Percentiles rank a stretch among this genome's conserved stretches.
Conservation (phyloP, 92 coral and sea anemone genomes). For the Diadumene lineata region DNA sequence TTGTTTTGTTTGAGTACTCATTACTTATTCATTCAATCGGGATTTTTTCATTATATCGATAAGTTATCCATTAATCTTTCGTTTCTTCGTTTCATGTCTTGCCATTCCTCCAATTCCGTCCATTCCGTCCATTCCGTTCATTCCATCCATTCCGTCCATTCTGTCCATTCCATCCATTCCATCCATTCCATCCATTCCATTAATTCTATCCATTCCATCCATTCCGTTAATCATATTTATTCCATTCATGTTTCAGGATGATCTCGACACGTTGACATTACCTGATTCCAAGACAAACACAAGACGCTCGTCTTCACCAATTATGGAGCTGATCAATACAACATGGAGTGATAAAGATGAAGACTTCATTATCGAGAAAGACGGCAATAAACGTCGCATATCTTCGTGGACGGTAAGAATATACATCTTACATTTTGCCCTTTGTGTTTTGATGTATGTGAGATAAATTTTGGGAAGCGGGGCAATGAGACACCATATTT, state of each 20-base stretch:
- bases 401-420: conserved; percentile 36
- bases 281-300: conserved; percentile 42
- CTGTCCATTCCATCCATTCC: no score
- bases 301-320: conserved; percentile 73
- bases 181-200: background rate
- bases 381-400: conserved; percentile 28
- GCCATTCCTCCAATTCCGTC: no score
- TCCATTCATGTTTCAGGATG: conserved; percentile 26
- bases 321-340: conserved; percentile 56
- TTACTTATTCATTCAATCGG: background rate
- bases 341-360: conserved; percentile 53
- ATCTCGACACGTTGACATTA: conserved; percentile 43
- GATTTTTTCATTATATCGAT: background rate
- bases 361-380: conserved; percentile 45
- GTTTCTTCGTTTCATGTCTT: no score
- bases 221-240: background rate
- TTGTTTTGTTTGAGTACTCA: background rate
- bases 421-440: no score
- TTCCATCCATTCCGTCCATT: no score
- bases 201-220: background rate
- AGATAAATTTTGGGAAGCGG: no score
- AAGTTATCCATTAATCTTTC: no score
- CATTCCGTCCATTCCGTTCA: no score
- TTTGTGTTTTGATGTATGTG: no score
- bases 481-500: no score